Conservation (phyloP, 2,888 invertebrate genomes). For the Hanleya hanleyi region DNA sequence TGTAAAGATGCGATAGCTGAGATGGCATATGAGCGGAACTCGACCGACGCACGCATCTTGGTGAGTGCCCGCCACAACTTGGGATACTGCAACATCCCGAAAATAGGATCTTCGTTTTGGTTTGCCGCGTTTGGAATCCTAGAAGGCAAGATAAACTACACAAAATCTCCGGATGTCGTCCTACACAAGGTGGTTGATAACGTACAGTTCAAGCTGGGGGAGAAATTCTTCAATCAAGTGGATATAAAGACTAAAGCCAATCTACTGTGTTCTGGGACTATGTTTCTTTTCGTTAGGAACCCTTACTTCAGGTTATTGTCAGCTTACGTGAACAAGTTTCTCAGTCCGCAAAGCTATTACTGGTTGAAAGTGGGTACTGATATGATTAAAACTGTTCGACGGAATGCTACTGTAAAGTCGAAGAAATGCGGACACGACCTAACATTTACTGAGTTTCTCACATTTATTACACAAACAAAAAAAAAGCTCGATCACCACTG, state of each 20-base stretch:
- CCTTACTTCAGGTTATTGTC: not conserved
- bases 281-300: conserved; percentile 1
- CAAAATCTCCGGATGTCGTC: not conserved
- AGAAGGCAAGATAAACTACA: not conserved
- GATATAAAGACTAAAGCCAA: not conserved
- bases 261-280: not conserved
- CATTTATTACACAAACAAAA: not conserved
- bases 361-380: not conserved
- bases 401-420: not conserved
- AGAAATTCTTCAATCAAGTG: not conserved
- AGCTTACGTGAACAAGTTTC: not conserved
- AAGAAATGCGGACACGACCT: not conserved
- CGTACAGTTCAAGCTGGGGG: not conserved
- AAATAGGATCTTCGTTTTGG: not conserved
- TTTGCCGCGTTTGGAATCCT: not conserved
- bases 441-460: not conserved
- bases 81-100: not conserved
- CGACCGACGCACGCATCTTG: too few relatives aligned
- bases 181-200: not conserved
- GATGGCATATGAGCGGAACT: too few relatives aligned
- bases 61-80: too few relatives aligned
- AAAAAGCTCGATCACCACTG: not conserved
- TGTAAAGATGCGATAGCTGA: too few relatives aligned
- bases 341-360: not conserved
- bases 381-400: not conserved